These are phyloP conservation scores for Ceyx erithaca DNA, from an alignment of 2,797 vertebrate species.

Conservation along the genomic window DNA sequence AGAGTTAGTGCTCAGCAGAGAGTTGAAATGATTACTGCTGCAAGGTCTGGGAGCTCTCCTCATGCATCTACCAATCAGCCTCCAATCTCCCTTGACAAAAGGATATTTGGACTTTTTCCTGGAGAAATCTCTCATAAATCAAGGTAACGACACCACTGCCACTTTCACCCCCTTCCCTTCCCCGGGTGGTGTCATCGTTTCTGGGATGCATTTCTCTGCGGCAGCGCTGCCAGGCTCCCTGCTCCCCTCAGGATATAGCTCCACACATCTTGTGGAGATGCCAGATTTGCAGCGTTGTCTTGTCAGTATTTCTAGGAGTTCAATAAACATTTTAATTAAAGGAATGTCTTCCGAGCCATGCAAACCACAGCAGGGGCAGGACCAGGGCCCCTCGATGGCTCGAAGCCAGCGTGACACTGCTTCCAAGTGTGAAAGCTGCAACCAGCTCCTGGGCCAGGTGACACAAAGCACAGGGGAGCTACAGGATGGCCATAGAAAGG, in stretches of 20 bases:
- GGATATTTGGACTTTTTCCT: constrained; percentile 63
- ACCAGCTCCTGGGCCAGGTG: constrained; percentile 1
- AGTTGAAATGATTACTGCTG: constrained; percentile 61
- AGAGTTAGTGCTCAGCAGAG: constrained; percentile 74
- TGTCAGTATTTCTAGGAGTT: constrained; percentile 48
- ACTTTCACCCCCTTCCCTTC: constrained; percentile 2
- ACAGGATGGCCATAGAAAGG: fast-evolving
- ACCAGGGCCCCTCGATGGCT: constrained; percentile 21
- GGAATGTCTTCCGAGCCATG: constrained; percentile 13
- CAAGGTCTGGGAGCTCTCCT: constrained; percentile 57
- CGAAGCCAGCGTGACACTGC: neutral
- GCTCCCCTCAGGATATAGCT: constrained; percentile 1
- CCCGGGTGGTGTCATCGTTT: neutral
- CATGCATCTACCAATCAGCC: constrained; percentile 68
- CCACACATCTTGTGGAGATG: constrained; percentile 45
- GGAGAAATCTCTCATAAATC: constrained; percentile 68
- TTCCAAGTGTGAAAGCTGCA: neutral
- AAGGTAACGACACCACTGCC: constrained; percentile 58
- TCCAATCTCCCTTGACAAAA: constrained; percentile 63
- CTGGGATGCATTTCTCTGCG: constrained; percentile 58
- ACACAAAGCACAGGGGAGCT: neutral
- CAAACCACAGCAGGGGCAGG: neutral
- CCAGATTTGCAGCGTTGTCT: constrained; percentile 43
- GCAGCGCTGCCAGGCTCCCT: neutral
- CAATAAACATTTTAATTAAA: constrained; percentile 70